Evolutionary conservation across 92 coral and sea anemone species (phyloP), one percentile per base, ranked within the genome.

Genomic region (Diadumene lineata): DNA sequence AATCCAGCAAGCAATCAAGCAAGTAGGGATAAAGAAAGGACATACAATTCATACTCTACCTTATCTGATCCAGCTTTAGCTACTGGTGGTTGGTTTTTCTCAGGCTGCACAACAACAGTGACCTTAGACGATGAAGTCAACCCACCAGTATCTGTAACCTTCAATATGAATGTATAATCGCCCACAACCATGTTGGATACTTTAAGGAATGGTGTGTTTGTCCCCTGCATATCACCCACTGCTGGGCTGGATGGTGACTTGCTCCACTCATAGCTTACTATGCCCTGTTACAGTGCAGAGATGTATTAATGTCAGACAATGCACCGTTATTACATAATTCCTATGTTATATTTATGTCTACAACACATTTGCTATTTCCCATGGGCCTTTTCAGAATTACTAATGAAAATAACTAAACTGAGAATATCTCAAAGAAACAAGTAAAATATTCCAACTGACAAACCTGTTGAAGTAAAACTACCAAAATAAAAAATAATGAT

Each of bases 121-220:
- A 94, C 96, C 31, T 83, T 85, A 11, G 97, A 88, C 27, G 85
- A 85, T 80, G 89, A 82, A 11, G 87, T 81, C 80, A 92, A 96
- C 57, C 96, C 98, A 9, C 98, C 93, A 25, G 94, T 82, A 73
- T 94, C 98, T 9, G 98, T 94, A 77, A 94, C 98, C 76, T 94
- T 94, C n/a, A 94, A 83, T 34, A 92, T 74, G 72, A 94, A 94
- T 9, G 93, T 86, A 81, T 94, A 94, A 86, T 94, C 98, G 34
- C 98, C 98, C 70, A 88, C 91, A 10, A 94, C 94, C 89, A 94
- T 89, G 73, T 94, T 94, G 80, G 98, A 94, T 48, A 94, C 98
- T 77, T 86, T 92, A 9, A 94, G 92, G 56, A 72, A 78, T 19
- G 90, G 96, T 8, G 92, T 82, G 21, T 88, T 94, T 33, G 92